These are phyloP conservation scores for Drosophila peninsularis DNA, from an alignment of 2,888 invertebrate species.

Conservation along the genomic window DNA sequence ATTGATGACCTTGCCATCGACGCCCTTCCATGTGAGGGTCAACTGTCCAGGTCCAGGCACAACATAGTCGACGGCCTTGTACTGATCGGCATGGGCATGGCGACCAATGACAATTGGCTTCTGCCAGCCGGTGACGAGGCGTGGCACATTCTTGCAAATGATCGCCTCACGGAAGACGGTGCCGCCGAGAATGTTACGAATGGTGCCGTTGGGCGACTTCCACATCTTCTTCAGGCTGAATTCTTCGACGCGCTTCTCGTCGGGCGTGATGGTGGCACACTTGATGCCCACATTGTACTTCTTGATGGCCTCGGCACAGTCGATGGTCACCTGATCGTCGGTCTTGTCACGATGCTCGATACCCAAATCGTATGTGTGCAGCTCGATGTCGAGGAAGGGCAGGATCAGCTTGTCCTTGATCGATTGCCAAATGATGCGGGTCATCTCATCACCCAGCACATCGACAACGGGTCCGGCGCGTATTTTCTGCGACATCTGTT, in stretches of 20 bases:
- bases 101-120: slow-evolving; percentile 99
- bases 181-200: slow-evolving; percentile 93
- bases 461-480: slow-evolving; percentile 95
- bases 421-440: slow-evolving; percentile 98
- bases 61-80: slow-evolving; percentile 98
- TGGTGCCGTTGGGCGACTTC: slow-evolving; percentile 95
- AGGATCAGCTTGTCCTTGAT: slow-evolving; percentile 98
- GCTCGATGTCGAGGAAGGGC: slow-evolving; percentile 97
- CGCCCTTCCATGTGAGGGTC: slow-evolving; percentile 90
- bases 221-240: slow-evolving; percentile 95
- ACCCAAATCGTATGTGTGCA: slow-evolving; percentile 97
- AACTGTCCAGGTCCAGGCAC: slow-evolving; percentile 96
- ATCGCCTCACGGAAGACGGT: slow-evolving; percentile 92
- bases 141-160: slow-evolving; percentile 96
- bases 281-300: slow-evolving; percentile 99
- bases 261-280: slow-evolving; percentile 99
- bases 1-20: slow-evolving; percentile 87
- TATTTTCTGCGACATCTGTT: slow-evolving; percentile 86
- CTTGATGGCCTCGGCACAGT: slow-evolving; percentile 97
- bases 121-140: slow-evolving; percentile 97
- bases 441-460: slow-evolving; percentile 98
- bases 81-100: slow-evolving; percentile 99
- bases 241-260: slow-evolving; percentile 97
- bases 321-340: slow-evolving; percentile 97
- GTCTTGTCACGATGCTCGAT: slow-evolving; percentile 98